These are phyloP conservation scores for Catajapyx aquilonaris DNA, from an alignment of 1,140 invertebrate genomes.

Conservation along the genomic window DNA sequence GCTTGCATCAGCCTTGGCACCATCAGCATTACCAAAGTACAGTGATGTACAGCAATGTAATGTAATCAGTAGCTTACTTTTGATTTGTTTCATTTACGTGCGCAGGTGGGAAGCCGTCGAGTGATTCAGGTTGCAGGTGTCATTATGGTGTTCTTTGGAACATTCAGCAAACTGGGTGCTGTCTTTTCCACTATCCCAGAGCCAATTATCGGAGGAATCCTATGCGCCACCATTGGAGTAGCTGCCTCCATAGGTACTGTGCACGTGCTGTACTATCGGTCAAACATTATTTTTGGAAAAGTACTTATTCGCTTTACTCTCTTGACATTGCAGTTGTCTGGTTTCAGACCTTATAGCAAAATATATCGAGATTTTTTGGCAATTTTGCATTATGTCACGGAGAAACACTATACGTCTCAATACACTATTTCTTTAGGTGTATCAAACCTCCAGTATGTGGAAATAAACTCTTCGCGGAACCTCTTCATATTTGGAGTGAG, in stretches of 20 bases:
- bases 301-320: too few relatives aligned
- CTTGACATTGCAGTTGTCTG: too few relatives aligned
- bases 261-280: conserved; percentile 12
- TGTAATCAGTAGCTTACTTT: too few relatives aligned
- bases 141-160: conserved; percentile 21
- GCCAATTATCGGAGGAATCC: conserved; percentile 26
- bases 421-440: neutral
- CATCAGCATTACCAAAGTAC: conserved; percentile 27
- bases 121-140: conserved; percentile 22
- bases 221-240: conserved; percentile 23
- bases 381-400: too few relatives aligned
- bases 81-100: too few relatives aligned
- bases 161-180: conserved; percentile 23
- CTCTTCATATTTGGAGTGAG: conserved; percentile 8
- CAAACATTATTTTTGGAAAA: too few relatives aligned
- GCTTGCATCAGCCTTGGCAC: conserved; percentile 27
- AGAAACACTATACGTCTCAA: neutral
- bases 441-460: conserved; percentile 7
- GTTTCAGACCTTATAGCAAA: too few relatives aligned
- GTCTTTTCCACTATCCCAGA: conserved; percentile 27
- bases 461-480: conserved; percentile 8
- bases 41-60: too few relatives aligned
- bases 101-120: conserved; percentile 25
- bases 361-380: too few relatives aligned
- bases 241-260: conserved; percentile 19